Percentiles rank a stretch among this genome's conserved stretches.
phyloP scores from a whole-genome alignment of 2,888 invertebrate genomes.

The Adineta ricciae region DNA sequence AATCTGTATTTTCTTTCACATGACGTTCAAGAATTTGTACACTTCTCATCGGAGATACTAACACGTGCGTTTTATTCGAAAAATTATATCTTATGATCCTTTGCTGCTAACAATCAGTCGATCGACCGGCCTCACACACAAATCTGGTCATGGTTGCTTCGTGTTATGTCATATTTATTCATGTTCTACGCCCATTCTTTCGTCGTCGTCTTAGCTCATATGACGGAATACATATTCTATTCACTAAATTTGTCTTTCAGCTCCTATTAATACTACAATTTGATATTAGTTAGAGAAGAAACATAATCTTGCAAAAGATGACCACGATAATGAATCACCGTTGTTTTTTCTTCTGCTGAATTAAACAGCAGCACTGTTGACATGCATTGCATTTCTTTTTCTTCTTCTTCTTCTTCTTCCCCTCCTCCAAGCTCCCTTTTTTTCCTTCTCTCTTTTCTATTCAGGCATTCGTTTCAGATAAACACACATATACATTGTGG shows the following conservation, averaged over 20 bases:
- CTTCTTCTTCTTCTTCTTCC: background rate
- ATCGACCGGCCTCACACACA: background rate
- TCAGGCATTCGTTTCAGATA: background rate
- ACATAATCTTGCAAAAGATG: background rate
- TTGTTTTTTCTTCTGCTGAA: background rate
- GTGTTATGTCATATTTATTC: conserved; percentile 1
- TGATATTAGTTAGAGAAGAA: background rate
- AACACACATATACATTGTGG: background rate
- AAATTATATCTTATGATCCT: background rate
- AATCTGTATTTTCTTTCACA: background rate
- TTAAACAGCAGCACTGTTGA: background rate
- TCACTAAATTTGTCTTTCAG: background rate
- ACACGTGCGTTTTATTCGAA: background rate
- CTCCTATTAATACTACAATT: background rate
- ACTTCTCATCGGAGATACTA: background rate
- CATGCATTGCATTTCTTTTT: background rate
- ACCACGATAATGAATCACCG: background rate
- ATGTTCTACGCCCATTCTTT: background rate
- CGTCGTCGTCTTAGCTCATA: background rate
- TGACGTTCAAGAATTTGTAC: background rate
- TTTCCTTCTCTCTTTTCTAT: background rate
- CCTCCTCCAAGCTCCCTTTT: background rate
- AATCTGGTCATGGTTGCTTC: background rate
- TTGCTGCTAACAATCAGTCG: background rate
- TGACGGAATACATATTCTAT: background rate